Evolutionary conservation across 2,888 invertebrate species (phyloP).

Genomic region (Drosophila fulvimacula): DNA sequence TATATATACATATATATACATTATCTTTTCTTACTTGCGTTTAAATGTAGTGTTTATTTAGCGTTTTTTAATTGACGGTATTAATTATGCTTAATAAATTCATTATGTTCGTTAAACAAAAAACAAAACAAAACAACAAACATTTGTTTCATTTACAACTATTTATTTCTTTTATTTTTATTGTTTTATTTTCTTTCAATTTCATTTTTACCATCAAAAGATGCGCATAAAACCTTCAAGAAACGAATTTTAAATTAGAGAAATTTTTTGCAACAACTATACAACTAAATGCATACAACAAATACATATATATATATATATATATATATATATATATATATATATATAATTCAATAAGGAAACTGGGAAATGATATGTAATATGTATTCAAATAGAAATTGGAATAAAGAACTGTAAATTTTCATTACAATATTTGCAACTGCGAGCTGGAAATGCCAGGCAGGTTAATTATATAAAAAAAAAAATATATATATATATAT

Average conservation of each 20-base stretch:
- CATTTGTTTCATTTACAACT: constrained; percentile 54
- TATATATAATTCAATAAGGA: constrained; percentile 24
- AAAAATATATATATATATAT: constrained; percentile 7
- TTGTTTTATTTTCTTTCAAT: not conserved
- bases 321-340: constrained; percentile 13
- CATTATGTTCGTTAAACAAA: constrained; percentile 79
- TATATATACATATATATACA: constrained; percentile 48
- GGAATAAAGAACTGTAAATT: constrained; percentile 51
- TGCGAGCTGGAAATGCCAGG: constrained; percentile 9
- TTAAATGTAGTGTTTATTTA: constrained; percentile 72
- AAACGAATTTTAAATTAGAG: constrained; percentile 85
- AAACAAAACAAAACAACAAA: constrained; percentile 36
- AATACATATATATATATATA: constrained; percentile 6
- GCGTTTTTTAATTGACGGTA: constrained; percentile 78
- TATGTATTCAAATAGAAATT: constrained; percentile 14
- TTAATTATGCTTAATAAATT: constrained; percentile 77
- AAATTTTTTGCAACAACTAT: constrained; percentile 79
- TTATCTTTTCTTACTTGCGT: constrained; percentile 59
- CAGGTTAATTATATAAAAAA: constrained; percentile 22
- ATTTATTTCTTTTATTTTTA: not conserved
- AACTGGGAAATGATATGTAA: constrained; percentile 21
- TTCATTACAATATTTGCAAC: constrained; percentile 58
- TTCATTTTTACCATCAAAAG: constrained; percentile 20
- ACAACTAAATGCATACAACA: constrained; percentile 43
- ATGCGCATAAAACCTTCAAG: constrained; percentile 73